phyloP scores from a whole-genome alignment of 1,140 invertebrate species.

The Agrilus planipennis region DNA sequence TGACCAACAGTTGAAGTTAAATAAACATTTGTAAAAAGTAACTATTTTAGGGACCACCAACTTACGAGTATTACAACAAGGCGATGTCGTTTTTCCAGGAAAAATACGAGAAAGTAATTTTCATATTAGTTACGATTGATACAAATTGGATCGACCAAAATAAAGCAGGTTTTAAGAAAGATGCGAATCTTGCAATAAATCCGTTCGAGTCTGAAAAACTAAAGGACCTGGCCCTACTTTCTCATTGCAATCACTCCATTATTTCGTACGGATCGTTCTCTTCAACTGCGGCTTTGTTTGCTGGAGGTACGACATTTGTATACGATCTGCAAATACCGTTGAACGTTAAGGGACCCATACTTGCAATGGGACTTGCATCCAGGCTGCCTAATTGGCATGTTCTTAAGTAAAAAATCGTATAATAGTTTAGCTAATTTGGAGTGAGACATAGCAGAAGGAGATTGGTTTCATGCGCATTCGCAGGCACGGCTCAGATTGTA shows the following conservation, averaged over 20 bases:
- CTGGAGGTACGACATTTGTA: conserved; percentile 4
- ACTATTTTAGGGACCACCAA: neutral
- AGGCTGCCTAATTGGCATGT: conserved; percentile 1
- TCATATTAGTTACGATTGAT: conserved; percentile 4
- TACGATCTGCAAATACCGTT: conserved; percentile 7
- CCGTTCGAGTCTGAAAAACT: neutral
- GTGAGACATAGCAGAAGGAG: too few species aligned
- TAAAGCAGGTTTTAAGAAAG: neutral
- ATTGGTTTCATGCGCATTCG: too few species aligned
- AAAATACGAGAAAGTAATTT: neutral
- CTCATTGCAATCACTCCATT: conserved; percentile 9
- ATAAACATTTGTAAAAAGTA: neutral
- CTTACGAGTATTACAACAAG: neutral
- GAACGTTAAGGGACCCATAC: conserved; percentile 2
- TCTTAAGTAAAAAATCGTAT: too few species aligned
- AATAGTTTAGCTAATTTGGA: too few species aligned
- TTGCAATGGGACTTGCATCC: conserved; percentile 1
- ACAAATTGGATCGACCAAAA: neutral
- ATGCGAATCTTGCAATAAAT: neutral
- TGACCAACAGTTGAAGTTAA: too few species aligned
- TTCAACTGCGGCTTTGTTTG: conserved; percentile 5
- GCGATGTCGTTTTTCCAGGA: conserved; percentile 1
- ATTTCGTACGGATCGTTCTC: conserved; percentile 8
- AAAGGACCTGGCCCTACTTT: conserved; percentile 5
- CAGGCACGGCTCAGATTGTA: too few species aligned